Evolutionary conservation across 2,113 vertebrate genomes (phyloP).

Genomic region (Eonycteris spelaea): DNA sequence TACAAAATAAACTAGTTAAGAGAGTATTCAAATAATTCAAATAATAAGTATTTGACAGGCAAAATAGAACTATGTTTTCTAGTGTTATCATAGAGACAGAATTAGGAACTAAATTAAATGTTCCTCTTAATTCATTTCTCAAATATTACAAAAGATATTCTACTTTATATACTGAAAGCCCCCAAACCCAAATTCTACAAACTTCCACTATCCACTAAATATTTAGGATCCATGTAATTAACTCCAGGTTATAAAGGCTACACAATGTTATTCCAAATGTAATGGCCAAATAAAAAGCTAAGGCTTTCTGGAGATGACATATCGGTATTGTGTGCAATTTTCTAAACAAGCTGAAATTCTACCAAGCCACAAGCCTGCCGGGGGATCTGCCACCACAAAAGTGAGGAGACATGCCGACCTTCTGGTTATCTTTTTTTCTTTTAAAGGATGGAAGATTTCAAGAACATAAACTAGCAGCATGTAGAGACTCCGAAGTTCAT

Average conservation of each 20-base stretch:
- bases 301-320: background rate
- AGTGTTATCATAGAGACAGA: background rate
- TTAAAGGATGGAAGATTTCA: conserved; percentile 13
- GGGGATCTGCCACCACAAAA: background rate
- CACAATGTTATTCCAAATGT: background rate
- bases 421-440: background rate
- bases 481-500: background rate
- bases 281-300: background rate
- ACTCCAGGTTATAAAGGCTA: background rate
- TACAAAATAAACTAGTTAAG: background rate
- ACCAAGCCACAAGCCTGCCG: background rate
- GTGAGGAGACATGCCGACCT: background rate
- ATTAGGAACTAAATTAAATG: background rate
- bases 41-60: background rate
- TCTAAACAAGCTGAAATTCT: background rate
- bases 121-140: background rate
- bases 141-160: background rate
- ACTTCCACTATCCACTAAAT: background rate
- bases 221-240: background rate
- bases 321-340: background rate
- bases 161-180: background rate
- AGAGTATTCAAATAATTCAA: background rate
- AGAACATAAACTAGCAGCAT: background rate
- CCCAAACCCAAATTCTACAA: background rate
- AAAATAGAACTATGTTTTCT: background rate